These are phyloP conservation scores for Petaurus breviceps DNA, from an alignment of 2,113 vertebrate genomes.

Conservation along the genomic window DNA sequence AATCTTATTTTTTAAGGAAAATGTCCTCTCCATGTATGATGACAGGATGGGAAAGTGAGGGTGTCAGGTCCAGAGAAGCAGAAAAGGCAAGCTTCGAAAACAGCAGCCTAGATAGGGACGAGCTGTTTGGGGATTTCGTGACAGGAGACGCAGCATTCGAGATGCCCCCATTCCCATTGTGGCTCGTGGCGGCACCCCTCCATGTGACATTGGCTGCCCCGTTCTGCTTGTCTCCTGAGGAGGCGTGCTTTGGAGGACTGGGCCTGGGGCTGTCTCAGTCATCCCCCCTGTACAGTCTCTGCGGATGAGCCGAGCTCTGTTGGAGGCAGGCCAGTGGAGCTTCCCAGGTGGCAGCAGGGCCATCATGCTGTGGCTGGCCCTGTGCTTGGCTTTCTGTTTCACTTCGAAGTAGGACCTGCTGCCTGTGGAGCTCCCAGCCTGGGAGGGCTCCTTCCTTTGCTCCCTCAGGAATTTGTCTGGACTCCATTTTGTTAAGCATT, in stretches of 20 bases:
- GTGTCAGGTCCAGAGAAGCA: neutral
- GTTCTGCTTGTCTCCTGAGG: too few species aligned
- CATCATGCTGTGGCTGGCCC: neutral
- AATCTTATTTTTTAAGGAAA: conserved; percentile 45
- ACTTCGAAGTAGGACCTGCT: neutral
- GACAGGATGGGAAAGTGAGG: conserved; percentile 18
- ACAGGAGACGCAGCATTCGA: too few species aligned
- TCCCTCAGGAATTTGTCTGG: neutral
- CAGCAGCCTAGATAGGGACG: neutral
- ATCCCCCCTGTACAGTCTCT: too few species aligned
- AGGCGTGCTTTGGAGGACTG: too few species aligned
- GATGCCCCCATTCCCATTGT: too few species aligned
- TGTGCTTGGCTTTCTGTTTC: neutral
- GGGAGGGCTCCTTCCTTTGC: conserved; percentile 2
- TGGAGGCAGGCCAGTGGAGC: too few species aligned
- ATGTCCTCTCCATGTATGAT: conserved; percentile 50
- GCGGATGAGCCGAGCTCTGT: too few species aligned
- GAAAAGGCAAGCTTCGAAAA: conserved; percentile 33
- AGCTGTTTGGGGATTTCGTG: too few species aligned
- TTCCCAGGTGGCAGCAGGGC: too few species aligned
- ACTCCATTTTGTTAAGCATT: conserved; percentile 29
- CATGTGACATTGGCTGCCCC: too few species aligned
- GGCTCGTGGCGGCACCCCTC: too few species aligned
- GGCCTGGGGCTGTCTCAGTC: too few species aligned
- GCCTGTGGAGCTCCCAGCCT: neutral